Conservation (phyloP, 2,113 vertebrate species). For the Arenaria interpres region DNA sequence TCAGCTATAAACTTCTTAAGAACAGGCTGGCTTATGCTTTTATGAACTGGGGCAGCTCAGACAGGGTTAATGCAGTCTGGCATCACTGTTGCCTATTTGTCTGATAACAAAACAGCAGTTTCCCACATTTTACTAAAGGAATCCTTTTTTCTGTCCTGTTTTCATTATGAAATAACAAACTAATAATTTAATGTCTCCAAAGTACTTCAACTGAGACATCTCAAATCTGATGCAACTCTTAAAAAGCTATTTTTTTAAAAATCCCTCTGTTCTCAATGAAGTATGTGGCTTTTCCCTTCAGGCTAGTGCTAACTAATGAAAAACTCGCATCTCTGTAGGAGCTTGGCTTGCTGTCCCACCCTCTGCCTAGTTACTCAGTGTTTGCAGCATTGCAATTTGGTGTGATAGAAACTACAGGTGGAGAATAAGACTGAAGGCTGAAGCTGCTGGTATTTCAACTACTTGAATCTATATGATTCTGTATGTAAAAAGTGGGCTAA, state of each 20-base stretch:
- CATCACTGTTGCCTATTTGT: background rate
- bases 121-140: background rate
- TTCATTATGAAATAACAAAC: constrained; percentile 33
- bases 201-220: constrained; percentile 2
- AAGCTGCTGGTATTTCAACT: background rate
- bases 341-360: background rate
- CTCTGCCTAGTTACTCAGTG: background rate
- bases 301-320: constrained; percentile 43
- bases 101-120: constrained; percentile 3
- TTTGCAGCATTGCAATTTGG: background rate
- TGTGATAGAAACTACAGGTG: background rate
- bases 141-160: background rate
- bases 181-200: constrained; percentile 35
- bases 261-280: constrained; percentile 20
- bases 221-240: constrained; percentile 33
- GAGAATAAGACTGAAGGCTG: background rate
- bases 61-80: background rate
- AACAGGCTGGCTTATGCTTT: background rate
- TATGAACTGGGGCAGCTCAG: background rate
- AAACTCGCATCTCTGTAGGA: background rate
- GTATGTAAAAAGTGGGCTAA: background rate
- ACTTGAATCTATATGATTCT: background rate
- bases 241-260: constrained; percentile 40
- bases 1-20: background rate
- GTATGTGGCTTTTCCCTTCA: constrained; percentile 1